phyloP scores from a whole-genome alignment of 2,797 vertebrate species.

The Tenualosa thibaudeaui region DNA sequence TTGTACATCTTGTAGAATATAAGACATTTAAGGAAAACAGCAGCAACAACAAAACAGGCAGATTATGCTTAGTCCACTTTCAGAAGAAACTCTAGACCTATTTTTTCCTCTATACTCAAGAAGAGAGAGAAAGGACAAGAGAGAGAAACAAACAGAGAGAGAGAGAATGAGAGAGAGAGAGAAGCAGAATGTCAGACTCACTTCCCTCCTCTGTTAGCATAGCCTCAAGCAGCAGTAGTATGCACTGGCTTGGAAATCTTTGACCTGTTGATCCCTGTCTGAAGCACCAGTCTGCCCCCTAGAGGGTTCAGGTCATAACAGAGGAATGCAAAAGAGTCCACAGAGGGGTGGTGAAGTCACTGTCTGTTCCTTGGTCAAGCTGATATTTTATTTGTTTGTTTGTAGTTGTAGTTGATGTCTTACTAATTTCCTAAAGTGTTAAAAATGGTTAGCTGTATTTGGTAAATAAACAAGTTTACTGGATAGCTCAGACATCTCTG shows the following conservation, averaged over 20 bases:
- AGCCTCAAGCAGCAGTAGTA: neutral
- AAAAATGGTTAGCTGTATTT: neutral
- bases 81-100: neutral
- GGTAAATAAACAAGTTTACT: neutral
- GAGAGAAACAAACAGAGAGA: neutral
- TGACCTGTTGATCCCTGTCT: constrained; percentile 13
- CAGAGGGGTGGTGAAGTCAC: neutral
- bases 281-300: constrained; percentile 8
- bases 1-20: neutral
- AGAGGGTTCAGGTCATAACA: neutral
- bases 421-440: neutral
- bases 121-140: neutral
- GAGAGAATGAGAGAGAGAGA: neutral
- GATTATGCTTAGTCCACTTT: neutral
- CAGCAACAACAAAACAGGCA: neutral
- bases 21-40: neutral
- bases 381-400: neutral
- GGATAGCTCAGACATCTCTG: neutral
- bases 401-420: neutral
- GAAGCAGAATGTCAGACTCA: neutral
- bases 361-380: neutral
- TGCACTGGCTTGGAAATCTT: constrained; percentile 10
- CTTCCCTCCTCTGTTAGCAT: neutral
- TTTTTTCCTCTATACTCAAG: neutral
- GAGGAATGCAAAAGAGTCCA: neutral